Evolutionary conservation across 1,140 invertebrate species (phyloP).

Genomic region (Thereuonema tuberculata): DNA sequence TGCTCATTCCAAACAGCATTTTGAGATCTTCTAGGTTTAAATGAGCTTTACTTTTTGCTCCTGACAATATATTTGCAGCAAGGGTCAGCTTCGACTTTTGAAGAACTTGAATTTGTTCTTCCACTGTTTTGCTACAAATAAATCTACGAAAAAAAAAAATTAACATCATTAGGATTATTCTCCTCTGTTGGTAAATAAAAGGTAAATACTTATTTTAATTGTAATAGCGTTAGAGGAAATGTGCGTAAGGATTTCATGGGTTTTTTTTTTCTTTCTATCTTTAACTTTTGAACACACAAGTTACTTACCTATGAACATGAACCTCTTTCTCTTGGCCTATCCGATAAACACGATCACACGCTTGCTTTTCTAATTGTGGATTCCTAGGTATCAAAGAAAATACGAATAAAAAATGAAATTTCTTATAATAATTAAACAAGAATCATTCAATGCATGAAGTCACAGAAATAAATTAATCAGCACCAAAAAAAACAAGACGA

Average conservation of each 20-base stretch:
- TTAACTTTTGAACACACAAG: no score
- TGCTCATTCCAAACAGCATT: constrained; percentile 51
- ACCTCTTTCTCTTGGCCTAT: constrained; percentile 72
- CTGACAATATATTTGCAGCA: constrained; percentile 58
- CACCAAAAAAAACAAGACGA: no score
- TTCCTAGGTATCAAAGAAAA: constrained; percentile 38
- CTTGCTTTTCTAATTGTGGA: constrained; percentile 80
- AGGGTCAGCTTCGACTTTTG: constrained; percentile 66
- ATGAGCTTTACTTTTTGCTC: no score
- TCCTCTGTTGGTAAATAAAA: no score
- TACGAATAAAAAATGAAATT: background rate
- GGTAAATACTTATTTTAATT: no score
- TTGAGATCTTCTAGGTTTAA: constrained; percentile 63
- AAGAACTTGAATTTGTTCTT: constrained; percentile 60
- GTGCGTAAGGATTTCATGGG: no score
- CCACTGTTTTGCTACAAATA: constrained; percentile 65
- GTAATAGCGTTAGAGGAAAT: no score
- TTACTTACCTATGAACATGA: constrained; percentile 59
- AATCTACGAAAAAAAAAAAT: constrained; percentile 43
- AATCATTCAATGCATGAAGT: background rate
- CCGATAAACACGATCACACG: constrained; percentile 79
- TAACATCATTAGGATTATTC: no score
- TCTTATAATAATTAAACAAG: background rate
- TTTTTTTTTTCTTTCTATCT: background rate
- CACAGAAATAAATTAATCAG: background rate